A percentile compares a stretch with the other conserved stretches of the same genome.
Evolutionary conservation across 2,797 vertebrate genomes (phyloP).

Genomic region (Neosilurus hyrtlii): DNA sequence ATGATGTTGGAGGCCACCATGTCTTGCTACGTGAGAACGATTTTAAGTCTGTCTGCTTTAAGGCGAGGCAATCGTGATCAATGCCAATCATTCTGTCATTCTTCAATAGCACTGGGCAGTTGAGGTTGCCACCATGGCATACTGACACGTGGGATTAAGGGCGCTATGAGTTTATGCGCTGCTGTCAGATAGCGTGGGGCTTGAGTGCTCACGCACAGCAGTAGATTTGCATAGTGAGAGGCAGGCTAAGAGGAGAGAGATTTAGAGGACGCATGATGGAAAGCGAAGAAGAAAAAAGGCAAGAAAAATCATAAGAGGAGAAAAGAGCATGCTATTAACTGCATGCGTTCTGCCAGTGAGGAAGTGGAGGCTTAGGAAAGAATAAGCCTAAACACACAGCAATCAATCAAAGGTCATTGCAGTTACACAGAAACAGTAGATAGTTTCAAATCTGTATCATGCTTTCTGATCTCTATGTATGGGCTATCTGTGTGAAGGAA

Average conservation of each 20-base stretch:
- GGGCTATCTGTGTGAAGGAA: not conserved
- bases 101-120: not conserved
- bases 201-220: constrained; percentile 25
- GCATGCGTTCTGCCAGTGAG: not conserved
- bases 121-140: constrained; percentile 1
- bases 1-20: constrained; percentile 11
- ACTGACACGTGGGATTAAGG: constrained; percentile 26
- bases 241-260: constrained; percentile 34
- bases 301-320: constrained; percentile 13
- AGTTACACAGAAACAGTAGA: not conserved
- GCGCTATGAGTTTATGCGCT: constrained; percentile 16
- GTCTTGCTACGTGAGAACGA: not conserved
- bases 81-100: constrained; percentile 23
- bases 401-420: constrained; percentile 4
- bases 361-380: constrained; percentile 16
- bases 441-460: not conserved
- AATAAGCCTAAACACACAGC: constrained; percentile 10
- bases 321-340: constrained; percentile 9
- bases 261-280: constrained; percentile 22
- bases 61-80: constrained; percentile 17
- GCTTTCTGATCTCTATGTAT: not conserved
- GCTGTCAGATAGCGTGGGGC: constrained; percentile 26
- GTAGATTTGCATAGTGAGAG: constrained; percentile 58
- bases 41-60: constrained; percentile 25
- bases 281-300: constrained; percentile 9